Base-by-base conservation (phyloP, 1,140 invertebrate species). In the Ceratoteleas bidentatus region DNA sequence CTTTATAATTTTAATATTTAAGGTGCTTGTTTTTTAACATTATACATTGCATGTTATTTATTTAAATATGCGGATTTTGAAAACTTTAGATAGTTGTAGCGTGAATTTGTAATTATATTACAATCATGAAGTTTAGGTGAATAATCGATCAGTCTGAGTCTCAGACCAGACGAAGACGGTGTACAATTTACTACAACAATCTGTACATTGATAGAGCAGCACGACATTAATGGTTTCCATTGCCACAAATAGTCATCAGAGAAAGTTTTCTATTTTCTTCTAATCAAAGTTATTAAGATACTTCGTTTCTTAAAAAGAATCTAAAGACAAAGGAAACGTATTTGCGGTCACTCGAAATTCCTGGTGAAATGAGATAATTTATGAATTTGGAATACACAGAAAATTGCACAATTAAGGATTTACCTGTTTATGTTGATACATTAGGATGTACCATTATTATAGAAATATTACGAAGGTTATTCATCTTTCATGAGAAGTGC, bases 201-300 rank as follows among this genome's bases (percentile, higher is more conserved):
- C 61, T 43, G 24, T 60, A 70, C 60, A 64, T 65, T 52, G 45
- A 70, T 78, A 70, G 50, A 78, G 60, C 58, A 70, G 65, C 65
- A 58, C 65, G 53, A 78, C 53, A 70, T 58, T 64, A 68, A 69
- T 77, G 47, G 66, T 65, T 78, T 78, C 60, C 52, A 69, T 64
- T 7, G 52, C 61, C 76, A 72, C 76, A 70, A 69, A 78, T 70
- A 72, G 54, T 65, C 36, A 47, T 16, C 32, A 54, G 76, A 72
- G 76, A 79, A 79, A 79, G 76, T 79, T 79, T 45, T 72, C 64
- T 64, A 66, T 78, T 78, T 72, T 62, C 53, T 50, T 72, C 66
- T 49, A 36, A 45, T 53, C 65, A 52, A 72, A 72, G 61, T 79
- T 79, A 79, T 79, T 72, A 54, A 61, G 38, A 65, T 66, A 33